phyloP scores from a whole-genome alignment of 2,113 vertebrate genomes.

The Leucoraja erinaceus region DNA sequence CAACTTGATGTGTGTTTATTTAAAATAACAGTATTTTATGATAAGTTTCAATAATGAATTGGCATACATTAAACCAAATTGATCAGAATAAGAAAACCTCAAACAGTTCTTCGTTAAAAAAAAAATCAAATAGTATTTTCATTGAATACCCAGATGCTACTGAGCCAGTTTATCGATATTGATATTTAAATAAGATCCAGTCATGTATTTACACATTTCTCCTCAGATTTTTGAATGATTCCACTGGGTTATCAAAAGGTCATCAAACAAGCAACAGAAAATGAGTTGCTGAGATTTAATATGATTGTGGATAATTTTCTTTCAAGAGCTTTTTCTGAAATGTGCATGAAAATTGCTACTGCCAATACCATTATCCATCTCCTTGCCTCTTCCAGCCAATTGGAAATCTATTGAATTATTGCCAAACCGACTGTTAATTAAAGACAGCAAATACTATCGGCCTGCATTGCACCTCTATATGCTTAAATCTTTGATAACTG shows the following conservation, averaged over 20 bases:
- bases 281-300: background rate
- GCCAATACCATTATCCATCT: background rate
- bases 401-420: background rate
- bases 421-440: background rate
- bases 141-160: background rate
- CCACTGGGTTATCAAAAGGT: background rate
- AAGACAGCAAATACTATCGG: background rate
- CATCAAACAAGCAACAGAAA: background rate
- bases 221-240: background rate
- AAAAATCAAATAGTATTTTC: background rate
- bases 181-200: background rate
- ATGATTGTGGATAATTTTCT: background rate
- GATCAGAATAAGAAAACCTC: background rate
- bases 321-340: background rate
- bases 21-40: background rate
- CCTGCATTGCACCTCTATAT: too few species aligned
- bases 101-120: background rate
- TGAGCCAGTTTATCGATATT: background rate
- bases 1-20: background rate
- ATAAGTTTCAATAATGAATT: background rate
- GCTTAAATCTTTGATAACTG: too few species aligned
- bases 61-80: background rate
- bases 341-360: background rate
- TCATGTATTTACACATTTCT: background rate
- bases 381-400: background rate